A percentile compares a stretch with the other conserved stretches of the same genome.
Evolutionary conservation across 1,140 invertebrate genomes (phyloP).

Genomic region (Cyphomyrmex costatus): DNA sequence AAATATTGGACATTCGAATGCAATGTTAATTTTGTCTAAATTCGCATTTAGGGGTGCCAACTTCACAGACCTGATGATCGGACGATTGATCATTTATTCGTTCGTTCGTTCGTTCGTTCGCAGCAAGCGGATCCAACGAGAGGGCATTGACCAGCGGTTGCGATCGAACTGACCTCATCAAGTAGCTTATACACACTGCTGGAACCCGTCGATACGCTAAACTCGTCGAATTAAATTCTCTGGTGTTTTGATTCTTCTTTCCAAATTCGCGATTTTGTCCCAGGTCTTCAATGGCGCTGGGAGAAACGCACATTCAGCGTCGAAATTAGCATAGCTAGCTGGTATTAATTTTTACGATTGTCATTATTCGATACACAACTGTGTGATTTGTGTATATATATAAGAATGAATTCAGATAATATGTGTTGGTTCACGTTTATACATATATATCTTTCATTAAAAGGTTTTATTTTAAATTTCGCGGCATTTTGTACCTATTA

Average conservation of each 20-base stretch:
- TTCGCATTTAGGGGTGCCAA: too few relatives aligned
- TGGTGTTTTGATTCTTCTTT: neutral
- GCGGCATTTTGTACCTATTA: too few relatives aligned
- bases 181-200: constrained; percentile 29
- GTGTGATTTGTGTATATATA: neutral
- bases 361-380: neutral
- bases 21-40: too few relatives aligned
- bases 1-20: too few relatives aligned
- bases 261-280: neutral
- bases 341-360: neutral
- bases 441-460: too few relatives aligned
- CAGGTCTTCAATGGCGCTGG: neutral
- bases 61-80: too few relatives aligned
- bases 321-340: neutral
- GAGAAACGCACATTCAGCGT: neutral
- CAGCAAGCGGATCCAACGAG: constrained; percentile 42
- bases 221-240: constrained; percentile 54
- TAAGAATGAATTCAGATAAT: neutral
- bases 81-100: constrained; percentile 5
- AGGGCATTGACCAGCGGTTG: constrained; percentile 70
- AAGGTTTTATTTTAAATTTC: too few relatives aligned
- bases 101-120: constrained; percentile 22
- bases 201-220: constrained; percentile 51
- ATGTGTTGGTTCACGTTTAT: too few relatives aligned
- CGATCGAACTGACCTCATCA: constrained; percentile 68